These are phyloP conservation scores for Artibeus lituratus DNA, from an alignment of 2,797 vertebrate species.

Conservation along the genomic window DNA sequence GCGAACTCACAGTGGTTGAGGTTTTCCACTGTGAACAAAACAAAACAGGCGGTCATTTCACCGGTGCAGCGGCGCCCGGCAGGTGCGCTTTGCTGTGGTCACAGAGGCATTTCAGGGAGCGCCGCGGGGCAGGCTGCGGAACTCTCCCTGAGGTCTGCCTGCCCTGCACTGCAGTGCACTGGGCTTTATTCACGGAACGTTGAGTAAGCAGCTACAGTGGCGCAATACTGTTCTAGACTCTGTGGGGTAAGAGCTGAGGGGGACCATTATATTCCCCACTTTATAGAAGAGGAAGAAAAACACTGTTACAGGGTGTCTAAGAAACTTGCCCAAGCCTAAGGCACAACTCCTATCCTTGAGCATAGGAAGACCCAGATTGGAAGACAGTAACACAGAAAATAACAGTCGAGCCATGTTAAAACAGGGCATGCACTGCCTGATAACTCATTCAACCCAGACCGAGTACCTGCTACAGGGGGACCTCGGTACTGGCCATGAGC, in stretches of 20 bases:
- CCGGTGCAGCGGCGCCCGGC: neutral
- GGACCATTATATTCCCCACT: neutral
- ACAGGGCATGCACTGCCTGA: neutral
- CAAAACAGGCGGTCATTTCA: neutral
- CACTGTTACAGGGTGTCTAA: neutral
- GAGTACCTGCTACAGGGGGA: neutral
- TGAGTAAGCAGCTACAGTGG: neutral
- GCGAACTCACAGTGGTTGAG: slow-evolving; percentile 97
- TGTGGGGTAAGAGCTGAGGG: neutral
- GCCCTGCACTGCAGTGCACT: no score
- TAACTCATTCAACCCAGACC: neutral
- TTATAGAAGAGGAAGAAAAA: slow-evolving; percentile 4
- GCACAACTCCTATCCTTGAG: neutral
- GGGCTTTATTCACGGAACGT: neutral
- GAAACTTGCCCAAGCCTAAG: neutral
- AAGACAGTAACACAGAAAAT: neutral
- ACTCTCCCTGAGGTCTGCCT: neutral
- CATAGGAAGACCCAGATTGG: neutral
- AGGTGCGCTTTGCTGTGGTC: neutral
- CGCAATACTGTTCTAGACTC: neutral
- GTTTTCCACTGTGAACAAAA: slow-evolving; percentile 92
- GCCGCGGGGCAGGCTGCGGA: neutral
- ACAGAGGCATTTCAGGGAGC: neutral
- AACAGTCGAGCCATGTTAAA: neutral
- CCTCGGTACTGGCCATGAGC: neutral